A percentile compares a stretch with the other conserved stretches of the same genome.
phyloP scores from a whole-genome alignment of 2,888 invertebrate species.

The Baccha elongata region DNA sequence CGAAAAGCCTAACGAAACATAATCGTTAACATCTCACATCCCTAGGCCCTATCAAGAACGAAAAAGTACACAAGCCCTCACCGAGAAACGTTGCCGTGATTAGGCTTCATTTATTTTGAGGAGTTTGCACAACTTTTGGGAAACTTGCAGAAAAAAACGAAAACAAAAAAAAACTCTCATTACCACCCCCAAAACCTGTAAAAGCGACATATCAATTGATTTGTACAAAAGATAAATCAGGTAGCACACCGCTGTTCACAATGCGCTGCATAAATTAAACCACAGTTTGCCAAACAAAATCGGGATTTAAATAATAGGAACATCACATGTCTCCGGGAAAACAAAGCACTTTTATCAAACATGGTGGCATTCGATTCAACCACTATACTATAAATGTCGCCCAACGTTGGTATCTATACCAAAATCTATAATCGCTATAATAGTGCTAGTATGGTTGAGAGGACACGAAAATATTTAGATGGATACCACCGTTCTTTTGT shows the following conservation, averaged over 20 bases:
- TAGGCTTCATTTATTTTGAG: conserved; percentile 60
- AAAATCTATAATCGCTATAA: too few species aligned
- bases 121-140: conserved; percentile 50
- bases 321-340: conserved; percentile 61
- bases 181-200: conserved; percentile 18
- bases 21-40: conserved; percentile 44
- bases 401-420: conserved; percentile 10
- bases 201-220: conserved; percentile 65
- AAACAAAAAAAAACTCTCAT: too few species aligned
- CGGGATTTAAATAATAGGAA: conserved; percentile 69
- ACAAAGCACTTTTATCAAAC: conserved; percentile 67
- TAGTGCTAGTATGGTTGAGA: conserved; percentile 3
- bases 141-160: conserved; percentile 35
- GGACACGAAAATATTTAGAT: conserved; percentile 53
- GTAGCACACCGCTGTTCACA: too few species aligned
- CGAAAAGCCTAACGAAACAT: conserved; percentile 43
- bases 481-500: conserved; percentile 2
- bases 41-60: neutral
- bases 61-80: conserved; percentile 11
- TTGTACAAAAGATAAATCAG: conserved; percentile 53
- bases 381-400: conserved; percentile 22
- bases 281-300: conserved; percentile 74
- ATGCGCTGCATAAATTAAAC: conserved; percentile 68
- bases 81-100: conserved; percentile 67
- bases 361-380: conserved; percentile 37